Base-by-base conservation (phyloP, 2,888 invertebrate genomes). In the Ophion slaviceki region DNA sequence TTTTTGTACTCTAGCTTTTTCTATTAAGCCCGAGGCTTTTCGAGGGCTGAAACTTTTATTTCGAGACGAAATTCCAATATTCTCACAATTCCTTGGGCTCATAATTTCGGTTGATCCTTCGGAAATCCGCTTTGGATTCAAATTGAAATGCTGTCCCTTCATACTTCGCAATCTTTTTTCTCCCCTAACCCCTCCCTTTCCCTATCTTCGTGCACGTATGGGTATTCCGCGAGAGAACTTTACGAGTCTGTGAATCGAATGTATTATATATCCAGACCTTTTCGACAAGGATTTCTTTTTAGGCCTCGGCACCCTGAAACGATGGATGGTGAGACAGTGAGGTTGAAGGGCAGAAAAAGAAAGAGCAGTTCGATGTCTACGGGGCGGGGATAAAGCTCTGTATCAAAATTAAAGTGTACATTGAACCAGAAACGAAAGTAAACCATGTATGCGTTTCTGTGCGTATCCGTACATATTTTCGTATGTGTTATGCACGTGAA, bases 331-430 rank as follows among this genome's bases (percentile, higher is more conserved):
- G 20, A 28, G 32, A 11, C 8, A 70, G 57, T 2, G 28, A 32
- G 17, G 24, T n/a, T 68, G 10, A 40, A 45, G 68, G 20, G n/a
- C 11, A 47, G 53, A 62, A 57, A 53, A 40, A 40, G 17, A 76
- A 71, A 66, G 45, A 57, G 24, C 36, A 68, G 57, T 77, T 59
- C 57, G 71, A 71, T 71, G 71, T 76, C 24, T 71, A 53, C 17
- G 36, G 47, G 57, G 5, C 20, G 62, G 66, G 32, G 66, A 76
- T 76, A 71, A 57, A 64, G 20, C 28, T 36, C 57, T 45, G 71
- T 64, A 82, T 82, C 77, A 78, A 72, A 82, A 82, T 78, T 77
- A 72, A 67, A 78, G 72, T 24, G 72, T 36, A 70, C 70, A 61
- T 32, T n/a, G 47, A 20, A 72, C 14, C 32, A 59, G n/a, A 66